phyloP scores from a whole-genome alignment of 64 coral and sea anemone genomes.

The Pachyseris speciosa region DNA sequence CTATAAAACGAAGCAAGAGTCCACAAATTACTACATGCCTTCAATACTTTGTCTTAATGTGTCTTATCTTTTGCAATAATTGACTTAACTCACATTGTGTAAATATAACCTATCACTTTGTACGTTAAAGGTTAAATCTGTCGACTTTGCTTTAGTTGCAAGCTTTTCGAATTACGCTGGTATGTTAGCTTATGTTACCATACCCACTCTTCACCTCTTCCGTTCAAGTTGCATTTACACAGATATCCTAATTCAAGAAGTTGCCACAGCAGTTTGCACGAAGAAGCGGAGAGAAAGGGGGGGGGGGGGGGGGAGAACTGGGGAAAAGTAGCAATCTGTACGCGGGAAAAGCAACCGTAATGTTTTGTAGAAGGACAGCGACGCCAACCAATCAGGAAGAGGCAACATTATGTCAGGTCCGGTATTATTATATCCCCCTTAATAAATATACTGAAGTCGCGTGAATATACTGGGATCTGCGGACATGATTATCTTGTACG shows the following conservation, averaged over 20 bases:
- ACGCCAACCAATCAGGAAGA: background rate
- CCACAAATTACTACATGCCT: background rate
- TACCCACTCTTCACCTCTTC: too few relatives aligned
- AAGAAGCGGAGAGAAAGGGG: too few relatives aligned
- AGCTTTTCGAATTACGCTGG: background rate
- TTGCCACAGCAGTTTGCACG: too few relatives aligned
- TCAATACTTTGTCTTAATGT: background rate
- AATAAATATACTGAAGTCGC: background rate
- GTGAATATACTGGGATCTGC: background rate
- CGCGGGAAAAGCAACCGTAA: too few relatives aligned
- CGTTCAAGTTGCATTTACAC: too few relatives aligned
- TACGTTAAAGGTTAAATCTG: background rate
- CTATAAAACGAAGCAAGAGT: background rate
- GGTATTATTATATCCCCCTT: too few relatives aligned
- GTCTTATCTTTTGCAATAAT: background rate
- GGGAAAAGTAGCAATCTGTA: too few relatives aligned
- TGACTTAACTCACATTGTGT: background rate
- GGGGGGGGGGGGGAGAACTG: too few relatives aligned
- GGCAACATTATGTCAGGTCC: background rate
- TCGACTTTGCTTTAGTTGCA: background rate
- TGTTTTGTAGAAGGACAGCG: background rate
- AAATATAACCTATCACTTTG: too few relatives aligned
- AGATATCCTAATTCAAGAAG: too few relatives aligned
- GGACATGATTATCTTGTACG: background rate
- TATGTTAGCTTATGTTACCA: background rate